Evolutionary conservation across 2,888 invertebrate species (phyloP).

Genomic region (Molorchus minor): DNA sequence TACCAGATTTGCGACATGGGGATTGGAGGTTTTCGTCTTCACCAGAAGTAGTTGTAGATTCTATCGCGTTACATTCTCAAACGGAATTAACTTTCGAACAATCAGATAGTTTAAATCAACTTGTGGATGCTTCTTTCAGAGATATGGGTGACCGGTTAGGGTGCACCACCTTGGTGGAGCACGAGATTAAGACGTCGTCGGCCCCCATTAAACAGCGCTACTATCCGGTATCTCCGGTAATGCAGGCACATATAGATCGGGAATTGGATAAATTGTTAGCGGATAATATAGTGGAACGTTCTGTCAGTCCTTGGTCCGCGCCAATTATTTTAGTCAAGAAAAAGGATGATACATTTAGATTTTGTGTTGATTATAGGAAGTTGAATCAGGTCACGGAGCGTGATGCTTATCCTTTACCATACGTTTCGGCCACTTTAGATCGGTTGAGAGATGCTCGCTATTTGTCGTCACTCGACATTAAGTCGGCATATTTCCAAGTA

Average conservation of each 20-base stretch:
- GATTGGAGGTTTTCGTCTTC: background rate
- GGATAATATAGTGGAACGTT: slow-evolving; percentile 24
- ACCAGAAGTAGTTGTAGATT: background rate
- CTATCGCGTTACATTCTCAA: background rate
- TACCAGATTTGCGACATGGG: background rate
- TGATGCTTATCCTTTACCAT: slow-evolving; percentile 18
- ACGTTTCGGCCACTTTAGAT: slow-evolving; percentile 4
- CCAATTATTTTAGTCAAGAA: slow-evolving; percentile 20
- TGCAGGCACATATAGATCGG: slow-evolving; percentile 18
- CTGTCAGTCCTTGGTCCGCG: slow-evolving; percentile 22
- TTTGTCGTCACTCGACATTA: slow-evolving; percentile 5
- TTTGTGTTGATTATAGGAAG: slow-evolving; percentile 19
- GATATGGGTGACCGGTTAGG: background rate
- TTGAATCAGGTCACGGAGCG: background rate
- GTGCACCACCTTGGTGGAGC: background rate
- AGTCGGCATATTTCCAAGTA: slow-evolving; percentile 3
- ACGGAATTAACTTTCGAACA: background rate
- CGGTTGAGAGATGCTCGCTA: slow-evolving; percentile 13
- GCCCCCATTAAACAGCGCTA: background rate
- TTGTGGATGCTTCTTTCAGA: background rate
- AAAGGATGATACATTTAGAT: slow-evolving; percentile 9
- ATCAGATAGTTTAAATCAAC: background rate
- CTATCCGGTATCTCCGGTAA: background rate
- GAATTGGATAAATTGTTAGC: slow-evolving; percentile 21
- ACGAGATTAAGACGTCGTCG: background rate